phyloP scores from a whole-genome alignment of 2,888 invertebrate species.

The Clusia tigrina region DNA sequence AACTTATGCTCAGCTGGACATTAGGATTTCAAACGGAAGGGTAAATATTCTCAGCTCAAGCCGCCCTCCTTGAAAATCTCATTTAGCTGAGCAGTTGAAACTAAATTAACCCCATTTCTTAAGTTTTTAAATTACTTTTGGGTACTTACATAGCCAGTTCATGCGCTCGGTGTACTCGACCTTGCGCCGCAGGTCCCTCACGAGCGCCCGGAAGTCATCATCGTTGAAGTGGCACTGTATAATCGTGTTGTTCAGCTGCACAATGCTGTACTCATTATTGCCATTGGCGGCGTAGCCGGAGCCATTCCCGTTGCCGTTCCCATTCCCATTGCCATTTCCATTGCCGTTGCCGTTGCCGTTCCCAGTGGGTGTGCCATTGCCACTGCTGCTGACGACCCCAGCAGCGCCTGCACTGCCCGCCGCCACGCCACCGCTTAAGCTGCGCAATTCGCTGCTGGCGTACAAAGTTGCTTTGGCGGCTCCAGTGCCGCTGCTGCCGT shows the following conservation, averaged over 20 bases:
- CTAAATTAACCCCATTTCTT: neutral
- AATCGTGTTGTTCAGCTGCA: conserved; percentile 63
- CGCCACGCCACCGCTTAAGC: conserved; percentile 36
- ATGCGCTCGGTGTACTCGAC: conserved; percentile 65
- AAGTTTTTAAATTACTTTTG: neutral
- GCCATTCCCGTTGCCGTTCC: neutral
- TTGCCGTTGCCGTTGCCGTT: neutral
- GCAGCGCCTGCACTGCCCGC: conserved; percentile 13
- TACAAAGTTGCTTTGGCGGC: conserved; percentile 38
- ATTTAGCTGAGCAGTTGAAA: too few relatives aligned
- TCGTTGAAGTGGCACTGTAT: conserved; percentile 64
- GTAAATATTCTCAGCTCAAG: too few relatives aligned
- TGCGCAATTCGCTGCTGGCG: conserved; percentile 47
- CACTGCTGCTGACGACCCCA: neutral
- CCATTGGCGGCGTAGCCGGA: conserved; percentile 43
- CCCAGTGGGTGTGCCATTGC: conserved; percentile 1
- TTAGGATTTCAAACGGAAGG: too few relatives aligned
- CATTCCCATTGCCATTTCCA: too few relatives aligned
- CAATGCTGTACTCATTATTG: conserved; percentile 62
- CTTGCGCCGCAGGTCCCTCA: conserved; percentile 63
- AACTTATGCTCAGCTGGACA: too few relatives aligned
- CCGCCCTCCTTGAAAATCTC: too few relatives aligned
- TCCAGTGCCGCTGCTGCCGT: conserved; percentile 41
- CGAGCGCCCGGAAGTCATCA: conserved; percentile 61
- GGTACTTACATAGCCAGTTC: conserved; percentile 65